Conservation (phyloP, 2,797 vertebrate species). For the Halcyon chelicuti region DNA sequence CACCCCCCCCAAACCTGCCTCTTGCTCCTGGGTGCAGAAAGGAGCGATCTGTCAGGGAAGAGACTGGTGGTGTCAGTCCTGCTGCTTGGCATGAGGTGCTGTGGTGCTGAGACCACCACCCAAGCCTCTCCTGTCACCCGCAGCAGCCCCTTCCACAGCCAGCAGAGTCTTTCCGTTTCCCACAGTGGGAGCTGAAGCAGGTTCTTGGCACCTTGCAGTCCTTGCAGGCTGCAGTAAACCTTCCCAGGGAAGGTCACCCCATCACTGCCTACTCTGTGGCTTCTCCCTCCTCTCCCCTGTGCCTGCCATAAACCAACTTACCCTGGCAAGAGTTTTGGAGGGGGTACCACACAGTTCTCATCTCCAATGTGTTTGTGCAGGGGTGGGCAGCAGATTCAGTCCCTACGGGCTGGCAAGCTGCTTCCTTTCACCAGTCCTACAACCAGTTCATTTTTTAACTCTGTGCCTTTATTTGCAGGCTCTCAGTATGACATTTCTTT, state of each 20-base stretch:
- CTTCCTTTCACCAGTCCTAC: background rate
- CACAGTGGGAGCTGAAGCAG: background rate
- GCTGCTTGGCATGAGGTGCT: background rate
- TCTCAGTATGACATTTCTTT: slow-evolving; percentile 43
- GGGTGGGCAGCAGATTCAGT: background rate
- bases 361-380: background rate
- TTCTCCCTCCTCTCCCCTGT: background rate
- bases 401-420: background rate
- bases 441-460: slow-evolving; percentile 35
- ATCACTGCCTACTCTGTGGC: background rate
- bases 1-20: background rate
- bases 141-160: background rate
- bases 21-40: background rate
- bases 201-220: background rate
- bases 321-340: background rate
- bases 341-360: background rate
- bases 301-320: background rate
- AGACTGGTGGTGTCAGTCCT: background rate
- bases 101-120: background rate
- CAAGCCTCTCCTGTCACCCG: background rate
- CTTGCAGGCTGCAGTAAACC: background rate
- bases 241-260: background rate
- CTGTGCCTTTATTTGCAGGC: slow-evolving; percentile 15
- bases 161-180: background rate
- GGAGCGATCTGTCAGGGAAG: background rate